Base-by-base conservation (phyloP, 1,140 invertebrate genomes). In the Tetraneura akinire region DNA sequence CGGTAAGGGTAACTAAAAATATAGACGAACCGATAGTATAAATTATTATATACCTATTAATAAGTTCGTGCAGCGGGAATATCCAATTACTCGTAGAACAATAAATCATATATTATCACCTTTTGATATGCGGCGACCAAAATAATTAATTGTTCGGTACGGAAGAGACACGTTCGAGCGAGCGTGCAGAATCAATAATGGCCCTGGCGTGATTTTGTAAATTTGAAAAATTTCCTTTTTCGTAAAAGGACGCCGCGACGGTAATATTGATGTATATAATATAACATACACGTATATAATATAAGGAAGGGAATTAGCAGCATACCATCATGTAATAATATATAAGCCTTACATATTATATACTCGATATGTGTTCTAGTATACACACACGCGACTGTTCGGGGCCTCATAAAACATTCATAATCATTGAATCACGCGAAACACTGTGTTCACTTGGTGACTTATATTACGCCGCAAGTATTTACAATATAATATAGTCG, bases 351-450 rank as follows among this genome's bases (percentile, higher is more conserved):
- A 37, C 8, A 8, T 37, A 37, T 4, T 37, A 37, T 37, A 37
- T 37, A 37, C 32, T 4, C 32, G 8, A 8, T 37, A 37, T 3
- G 13, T 47, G 10, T 47, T 8, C 13, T 1, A 13, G 13, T 47
- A 1, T 47, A 47, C 42, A 11, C 21, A 14, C 66, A 68, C 66
- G 66, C 66, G 18, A 68, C 42, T 13, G 13, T 5, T 18, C 11
- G 64, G 37, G 6, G 1, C 13, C 64, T 47, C 13, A 68, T 68
- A 68, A 68, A 68, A 68, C 42, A 68, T 68, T 68, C 66, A 68
- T 68, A 68, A 13, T 23, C 66, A 47, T 68, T 37, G 66, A 45
- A 68, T 68, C 66, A 68, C 66, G 66, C 66, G 66, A 68, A 68
- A 37, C 21, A 11, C 42, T 14, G 42, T 47, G 45, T 26, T 16